Base-by-base conservation (phyloP, 2,888 invertebrate species). In the Epiperipatus broadwayi region DNA sequence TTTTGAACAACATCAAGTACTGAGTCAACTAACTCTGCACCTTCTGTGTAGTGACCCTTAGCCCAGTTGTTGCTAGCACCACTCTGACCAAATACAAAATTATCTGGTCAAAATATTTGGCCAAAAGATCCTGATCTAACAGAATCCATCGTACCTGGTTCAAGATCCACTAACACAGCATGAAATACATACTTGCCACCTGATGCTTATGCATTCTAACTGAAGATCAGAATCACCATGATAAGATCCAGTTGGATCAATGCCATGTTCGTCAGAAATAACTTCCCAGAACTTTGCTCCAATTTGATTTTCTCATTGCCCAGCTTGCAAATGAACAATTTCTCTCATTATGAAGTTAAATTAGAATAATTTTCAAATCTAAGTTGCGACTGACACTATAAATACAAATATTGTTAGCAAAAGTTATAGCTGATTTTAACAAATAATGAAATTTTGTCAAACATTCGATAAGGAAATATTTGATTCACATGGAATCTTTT, bases 251-350 rank as follows among this genome's bases (percentile, higher is more conserved):
- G 80, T 80, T 52, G 81, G 80, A 69, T 84, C 81, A 57, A 85
- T 85, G 55, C 84, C 84, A 60, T 85, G 85, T 65, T 85, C 85
- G 58, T 85, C 84, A 42, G 85, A 85, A 57, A 84, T 83, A 35
- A 84, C 78, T 66, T 83, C 83, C 81, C 80, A 80, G 67, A 80
- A 79, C 78, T 85, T 87, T 52, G 85, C 81, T 54, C 87, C 87
- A 62, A 89, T 87, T 67, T 89, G 87, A 68, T 89, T 89, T 48
- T 87, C 89, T 65, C 85, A 87, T 63, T 85, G 85, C 50, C 87
- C 89, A 51, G 84, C 77, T 64, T 89, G 89, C 52, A 89, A 73
- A 61, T 87, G 85, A 51, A 89, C 84, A 61, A 89, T 87, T 74
- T 89, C 89, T 66, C 89, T 75, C 89, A 89, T 89, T 66, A n/a